Conservation (phyloP, 2,113 vertebrate genomes). For the Amblyornis subalaris region DNA sequence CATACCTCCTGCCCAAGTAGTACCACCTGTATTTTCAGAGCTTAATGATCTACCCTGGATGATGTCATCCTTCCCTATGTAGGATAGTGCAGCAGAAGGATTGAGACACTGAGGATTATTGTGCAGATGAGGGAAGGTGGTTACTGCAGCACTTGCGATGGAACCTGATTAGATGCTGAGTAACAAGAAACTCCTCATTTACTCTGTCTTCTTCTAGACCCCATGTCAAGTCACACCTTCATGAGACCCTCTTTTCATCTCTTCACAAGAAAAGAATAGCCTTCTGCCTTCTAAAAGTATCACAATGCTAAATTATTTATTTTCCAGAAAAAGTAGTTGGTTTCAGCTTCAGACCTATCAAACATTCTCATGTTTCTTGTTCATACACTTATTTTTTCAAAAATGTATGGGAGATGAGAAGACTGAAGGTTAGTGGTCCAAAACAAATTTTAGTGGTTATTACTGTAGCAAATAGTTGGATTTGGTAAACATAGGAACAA, state of each 20-base stretch:
- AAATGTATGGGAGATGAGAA: not conserved
- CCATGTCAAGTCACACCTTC: not conserved
- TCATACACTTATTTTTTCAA: not conserved
- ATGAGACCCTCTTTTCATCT: not conserved
- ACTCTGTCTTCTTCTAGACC: not conserved
- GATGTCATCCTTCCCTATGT: not conserved
- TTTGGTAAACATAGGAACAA: slow-evolving; percentile 39
- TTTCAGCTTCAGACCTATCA: not conserved
- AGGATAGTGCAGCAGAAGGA: not conserved
- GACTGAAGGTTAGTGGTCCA: slow-evolving; percentile 22
- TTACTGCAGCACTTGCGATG: not conserved
- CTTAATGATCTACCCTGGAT: not conserved
- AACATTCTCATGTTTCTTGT: not conserved
- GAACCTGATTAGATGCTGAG: not conserved
- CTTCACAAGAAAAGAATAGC: not conserved
- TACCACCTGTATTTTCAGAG: not conserved
- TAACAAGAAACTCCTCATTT: not conserved
- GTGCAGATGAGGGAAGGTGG: not conserved
- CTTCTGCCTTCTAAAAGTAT: not conserved
- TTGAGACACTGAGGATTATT: not conserved
- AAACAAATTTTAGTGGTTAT: slow-evolving; percentile 49
- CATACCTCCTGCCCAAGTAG: not conserved
- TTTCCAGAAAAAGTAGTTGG: not conserved
- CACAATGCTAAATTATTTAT: not conserved
- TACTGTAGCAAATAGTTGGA: slow-evolving; percentile 36